phyloP scores from a whole-genome alignment of 2,888 invertebrate species.

The Terebella lapidaria region DNA sequence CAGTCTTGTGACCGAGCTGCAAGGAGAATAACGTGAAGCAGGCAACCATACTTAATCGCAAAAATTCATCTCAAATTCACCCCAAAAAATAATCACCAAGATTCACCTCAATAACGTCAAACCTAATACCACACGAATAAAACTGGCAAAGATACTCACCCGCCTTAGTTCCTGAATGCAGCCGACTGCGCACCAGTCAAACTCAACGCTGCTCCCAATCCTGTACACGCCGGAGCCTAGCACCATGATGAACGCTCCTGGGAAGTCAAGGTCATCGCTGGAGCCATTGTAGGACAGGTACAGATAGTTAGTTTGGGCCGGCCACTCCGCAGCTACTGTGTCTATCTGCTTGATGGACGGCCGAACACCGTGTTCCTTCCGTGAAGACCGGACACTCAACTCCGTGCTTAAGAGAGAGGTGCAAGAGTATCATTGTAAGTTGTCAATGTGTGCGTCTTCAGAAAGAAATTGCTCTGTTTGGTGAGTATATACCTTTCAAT shows the following conservation, averaged over 20 bases:
- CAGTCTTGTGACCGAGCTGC: slow-evolving; percentile 76
- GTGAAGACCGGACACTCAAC: slow-evolving; percentile 56
- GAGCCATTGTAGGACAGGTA: slow-evolving; percentile 91
- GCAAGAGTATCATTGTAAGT: background rate
- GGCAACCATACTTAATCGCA: background rate
- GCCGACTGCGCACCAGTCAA: slow-evolving; percentile 98
- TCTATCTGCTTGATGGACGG: slow-evolving; percentile 87
- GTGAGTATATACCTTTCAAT: slow-evolving; percentile 46
- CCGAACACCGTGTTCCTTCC: slow-evolving; percentile 33
- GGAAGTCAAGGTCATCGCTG: slow-evolving; percentile 41
- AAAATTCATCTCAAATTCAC: background rate
- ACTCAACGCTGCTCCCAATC: slow-evolving; percentile 87
- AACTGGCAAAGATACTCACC: slow-evolving; percentile 31
- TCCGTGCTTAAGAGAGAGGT: slow-evolving; percentile 68
- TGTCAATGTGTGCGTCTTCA: background rate
- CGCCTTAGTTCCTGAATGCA: slow-evolving; percentile 86
- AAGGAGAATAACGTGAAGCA: slow-evolving; percentile 1
- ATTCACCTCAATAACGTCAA: too few species aligned
- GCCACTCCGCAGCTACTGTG: slow-evolving; percentile 99
- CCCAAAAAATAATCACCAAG: too few species aligned
- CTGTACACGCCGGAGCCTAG: slow-evolving; percentile 63
- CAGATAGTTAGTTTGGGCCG: slow-evolving; percentile 96
- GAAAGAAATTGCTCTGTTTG: background rate
- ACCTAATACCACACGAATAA: too few species aligned
- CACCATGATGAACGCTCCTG: slow-evolving; percentile 60